Evolutionary conservation across 2,797 vertebrate species (phyloP), one percentile per base, ranked within the genome.

Genomic region (Malurus splendens): DNA sequence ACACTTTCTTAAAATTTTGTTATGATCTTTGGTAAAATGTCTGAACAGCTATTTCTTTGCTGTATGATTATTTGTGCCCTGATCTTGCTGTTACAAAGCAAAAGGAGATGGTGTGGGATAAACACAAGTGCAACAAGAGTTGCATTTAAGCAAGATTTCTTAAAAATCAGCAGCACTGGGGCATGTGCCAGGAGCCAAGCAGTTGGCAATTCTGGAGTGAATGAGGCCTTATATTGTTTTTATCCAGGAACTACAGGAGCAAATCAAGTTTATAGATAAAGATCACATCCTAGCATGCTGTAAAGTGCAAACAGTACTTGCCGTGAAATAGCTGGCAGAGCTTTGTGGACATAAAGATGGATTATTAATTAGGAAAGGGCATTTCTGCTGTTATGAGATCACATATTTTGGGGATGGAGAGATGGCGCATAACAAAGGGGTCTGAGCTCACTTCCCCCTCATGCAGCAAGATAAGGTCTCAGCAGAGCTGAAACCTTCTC

Each of bases 311-410:
- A 65, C 30, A 60, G 23, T 48, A 44, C 82, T 89, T 83, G 72
- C 52, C 7, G 12, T 65, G 62, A 78, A 93, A 87, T 45, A 86
- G 45, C 60, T 78, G 90, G 14, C 67, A 94, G 84, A 84, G 28
- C 32, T 95, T 90, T 86, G 60, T 86, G 44, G 82, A 72, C 81
- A 73, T 51, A 61, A 84, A 90, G 52, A 57, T 42, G 23, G 75
- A 74, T 78, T 79, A 59, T 90, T 76, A 55, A 81, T 68, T 84
- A 62, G 62, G 86, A 89, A 87, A 91, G 78, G 65, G 70, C 52
- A 82, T 42, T 90, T 87, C 52, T 74, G 36, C 70, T 61, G 44
- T 82, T 72, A 79, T 5, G 23, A 92, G 78, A 56, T 89, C 41
- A 59, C 5, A 1, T 52, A 39, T 83, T 92, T 90, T 75, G 62